These are phyloP conservation scores for Capreolus pygargus DNA, from an alignment of 2,113 vertebrate species.

Conservation along the genomic window DNA sequence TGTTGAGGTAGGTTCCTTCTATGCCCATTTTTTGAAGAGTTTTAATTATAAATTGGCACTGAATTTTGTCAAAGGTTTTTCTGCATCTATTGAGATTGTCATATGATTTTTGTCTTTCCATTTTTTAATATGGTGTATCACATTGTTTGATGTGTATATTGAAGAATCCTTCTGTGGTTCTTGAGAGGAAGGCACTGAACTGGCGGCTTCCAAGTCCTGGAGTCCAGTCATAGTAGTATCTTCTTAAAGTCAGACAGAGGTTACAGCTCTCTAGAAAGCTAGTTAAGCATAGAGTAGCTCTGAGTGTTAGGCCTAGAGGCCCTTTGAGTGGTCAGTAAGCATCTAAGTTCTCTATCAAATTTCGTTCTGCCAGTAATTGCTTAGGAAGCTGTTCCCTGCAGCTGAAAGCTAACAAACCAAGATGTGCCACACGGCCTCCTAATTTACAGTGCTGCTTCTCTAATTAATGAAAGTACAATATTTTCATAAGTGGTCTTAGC, in stretches of 20 bases:
- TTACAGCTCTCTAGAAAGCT: neutral
- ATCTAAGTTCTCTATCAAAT: neutral
- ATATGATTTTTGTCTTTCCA: neutral
- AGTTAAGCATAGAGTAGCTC: neutral
- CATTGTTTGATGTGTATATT: neutral
- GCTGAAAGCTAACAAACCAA: neutral
- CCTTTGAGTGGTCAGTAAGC: neutral
- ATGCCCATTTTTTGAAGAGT: neutral
- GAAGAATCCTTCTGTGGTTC: neutral
- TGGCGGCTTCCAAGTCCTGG: neutral
- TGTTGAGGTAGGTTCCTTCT: neutral
- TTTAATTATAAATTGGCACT: neutral
- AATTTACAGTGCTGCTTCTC: neutral
- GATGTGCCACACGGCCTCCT: neutral
- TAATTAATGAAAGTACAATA: neutral
- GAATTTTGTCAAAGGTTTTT: neutral
- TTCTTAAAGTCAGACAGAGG: neutral
- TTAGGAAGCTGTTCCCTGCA: neutral
- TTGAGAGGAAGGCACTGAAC: neutral
- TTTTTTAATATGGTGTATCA: neutral
- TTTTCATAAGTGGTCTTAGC: neutral
- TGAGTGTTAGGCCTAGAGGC: neutral
- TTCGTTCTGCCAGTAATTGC: neutral
- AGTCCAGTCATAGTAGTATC: neutral
- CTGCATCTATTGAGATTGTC: neutral